Base-by-base conservation (phyloP, 2,888 invertebrate genomes). In the Idaea biselata region DNA sequence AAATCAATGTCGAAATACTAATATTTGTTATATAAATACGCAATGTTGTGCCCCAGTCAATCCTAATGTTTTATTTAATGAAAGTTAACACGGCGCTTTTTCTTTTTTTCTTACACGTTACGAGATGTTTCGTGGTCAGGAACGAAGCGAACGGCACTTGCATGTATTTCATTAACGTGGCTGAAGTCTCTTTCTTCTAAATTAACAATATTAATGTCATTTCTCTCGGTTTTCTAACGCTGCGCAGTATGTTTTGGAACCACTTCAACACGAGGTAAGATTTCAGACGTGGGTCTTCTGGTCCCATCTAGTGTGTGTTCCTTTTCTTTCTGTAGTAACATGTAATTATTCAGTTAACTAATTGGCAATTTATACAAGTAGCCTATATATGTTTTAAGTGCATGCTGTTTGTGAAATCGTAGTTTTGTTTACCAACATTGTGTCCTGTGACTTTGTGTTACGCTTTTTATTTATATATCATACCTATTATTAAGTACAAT, bases 181-280 rank as follows among this genome's bases (percentile, higher is more conserved):
- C 68, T 67, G 65, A 78, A 67, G 68, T 72, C 66, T 79, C 73
- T 79, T 81, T 74, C 82, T 85, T 86, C 84, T 85, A 84, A 84
- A 84, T 82, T 88, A 84, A 83, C 77, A 75, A 82, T 79, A 75
- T 83, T 80, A 83, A 87, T 94, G 93, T 93, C 89, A 92, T 94
- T 94, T 94, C 94, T 94, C 90, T 94, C 94, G 95, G 94, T 95
- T 94, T 93, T 93, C 94, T 94, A 93, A 94, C 95, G 96, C 96
- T 96, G 96, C 96, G 94, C 97, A 98, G 98, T 97, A 96, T 97
- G 95, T 98, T 98, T 96, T 98, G 98, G 98, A 98, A 97, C 95
- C 97, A 98, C 97, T 98, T 98, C 97, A 98, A 98, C 93, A 96
- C 97, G 95, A 98, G 98, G 98, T 98, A 98, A 98, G 97, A 95